Evolutionary conservation across 2,113 vertebrate genomes (phyloP), one percentile per base, ranked within the genome.

Genomic region (Eidolon helvum): DNA sequence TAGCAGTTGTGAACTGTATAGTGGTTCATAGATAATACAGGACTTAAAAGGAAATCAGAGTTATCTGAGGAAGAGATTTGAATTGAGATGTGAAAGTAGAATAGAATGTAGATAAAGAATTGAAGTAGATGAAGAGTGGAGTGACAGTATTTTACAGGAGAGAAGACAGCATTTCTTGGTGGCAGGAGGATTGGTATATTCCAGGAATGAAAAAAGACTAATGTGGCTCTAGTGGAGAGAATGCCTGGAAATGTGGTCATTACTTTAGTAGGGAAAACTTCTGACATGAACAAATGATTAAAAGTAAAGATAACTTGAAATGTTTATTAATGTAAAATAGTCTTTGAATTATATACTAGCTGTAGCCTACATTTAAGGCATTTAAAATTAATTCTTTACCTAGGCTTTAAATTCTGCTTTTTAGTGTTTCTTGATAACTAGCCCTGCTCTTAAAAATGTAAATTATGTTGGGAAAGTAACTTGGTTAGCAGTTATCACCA

Each of bases 281-380:
- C 21, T 57, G 66, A 74, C 4, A 5, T 66, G 55, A 68, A 61
- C 45, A 69, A 66, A 74, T 80, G 68, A 79, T 82, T 59, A 19
- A 82, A 95, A 96, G 48, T 87, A 96, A 88, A 57, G 12, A 33
- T 84, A 92, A 91, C 30, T 89, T 82, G 82, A 87, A 93, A 61
- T 94, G 65, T 79, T 92, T 97, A 43, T 59, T 96, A 91, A 55
- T 79, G 19, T 22, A 38, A 50, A 80, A 40, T 85, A 33, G 30
- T 72, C 69, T 89, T 94, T 86, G n/a, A 79, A 38, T 59, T 93
- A 24, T 63, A 1, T 74, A 26, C 75, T 77, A 88, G 43, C 28
- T 72, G 0, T 65, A 79, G 18, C 30, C 22, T 86, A 19, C 24
- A 71, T 86, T 94, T 82, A 74, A 94, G 82, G 30, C 83, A 35